A percentile compares a stretch with the other conserved stretches of the same genome.
These are phyloP conservation scores for Pelobates cultripes DNA, from an alignment of 2,797 vertebrate species.

Conservation along the genomic window DNA sequence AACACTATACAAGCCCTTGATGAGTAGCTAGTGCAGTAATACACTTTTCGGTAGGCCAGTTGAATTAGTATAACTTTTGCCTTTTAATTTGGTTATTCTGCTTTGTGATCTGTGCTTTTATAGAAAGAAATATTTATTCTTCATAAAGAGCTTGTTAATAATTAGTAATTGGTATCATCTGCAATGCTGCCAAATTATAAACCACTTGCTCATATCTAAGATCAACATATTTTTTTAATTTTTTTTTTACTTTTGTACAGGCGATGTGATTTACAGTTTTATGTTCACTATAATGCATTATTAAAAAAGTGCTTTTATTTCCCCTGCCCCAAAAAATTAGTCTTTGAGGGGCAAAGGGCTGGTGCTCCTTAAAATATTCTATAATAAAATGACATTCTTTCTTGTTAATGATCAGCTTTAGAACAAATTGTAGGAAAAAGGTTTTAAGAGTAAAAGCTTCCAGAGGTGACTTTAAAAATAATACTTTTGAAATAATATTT, in stretches of 20 bases:
- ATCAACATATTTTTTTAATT: background rate
- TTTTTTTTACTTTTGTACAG: slow-evolving; percentile 8
- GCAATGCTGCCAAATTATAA: background rate
- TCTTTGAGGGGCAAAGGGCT: background rate
- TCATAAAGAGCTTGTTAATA: background rate
- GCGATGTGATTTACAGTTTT: too few relatives aligned
- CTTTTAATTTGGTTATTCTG: background rate
- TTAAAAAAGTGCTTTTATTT: slow-evolving; percentile 3
- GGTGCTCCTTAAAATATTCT: background rate
- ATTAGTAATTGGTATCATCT: background rate
- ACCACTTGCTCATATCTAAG: slow-evolving; percentile 3
- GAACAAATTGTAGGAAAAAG: background rate
- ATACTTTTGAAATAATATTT: slow-evolving; percentile 16
- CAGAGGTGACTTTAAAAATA: slow-evolving; percentile 7
- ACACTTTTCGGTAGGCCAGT: background rate
- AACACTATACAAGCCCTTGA: slow-evolving; percentile 14
- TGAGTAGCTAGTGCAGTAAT: background rate
- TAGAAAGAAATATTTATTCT: background rate
- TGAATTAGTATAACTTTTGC: slow-evolving; percentile 16
- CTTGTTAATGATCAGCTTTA: background rate
- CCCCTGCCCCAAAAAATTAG: background rate
- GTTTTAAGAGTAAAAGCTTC: slow-evolving; percentile 13
- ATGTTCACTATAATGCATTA: too few relatives aligned
- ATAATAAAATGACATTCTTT: slow-evolving; percentile 5
- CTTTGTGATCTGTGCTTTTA: background rate